Evolutionary conservation across 2,888 invertebrate genomes (phyloP).

Genomic region (Andrena fulva): DNA sequence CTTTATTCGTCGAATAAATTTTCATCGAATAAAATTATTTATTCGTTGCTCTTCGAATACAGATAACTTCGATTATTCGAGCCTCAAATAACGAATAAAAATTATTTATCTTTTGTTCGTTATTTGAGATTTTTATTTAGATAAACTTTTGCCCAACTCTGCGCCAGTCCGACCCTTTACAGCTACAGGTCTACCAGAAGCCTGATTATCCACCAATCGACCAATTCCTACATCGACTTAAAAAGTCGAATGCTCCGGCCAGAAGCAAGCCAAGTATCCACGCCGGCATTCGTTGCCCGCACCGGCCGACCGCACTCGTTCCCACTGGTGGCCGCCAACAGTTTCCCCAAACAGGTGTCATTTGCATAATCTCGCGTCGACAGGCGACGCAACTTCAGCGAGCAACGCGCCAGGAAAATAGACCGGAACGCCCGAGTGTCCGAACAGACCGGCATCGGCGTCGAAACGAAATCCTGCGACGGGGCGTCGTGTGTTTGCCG

Average conservation of each 20-base stretch:
- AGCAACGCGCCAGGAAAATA: background rate
- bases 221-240: background rate
- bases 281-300: background rate
- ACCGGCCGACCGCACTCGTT: background rate
- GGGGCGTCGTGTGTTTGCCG: background rate
- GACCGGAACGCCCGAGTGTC: conserved; percentile 7
- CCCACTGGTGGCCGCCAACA: background rate
- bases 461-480: conserved; percentile 10
- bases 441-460: background rate
- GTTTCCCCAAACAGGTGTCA: background rate
- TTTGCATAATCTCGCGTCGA: conserved; percentile 10
- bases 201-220: background rate
- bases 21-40: too few relatives aligned
- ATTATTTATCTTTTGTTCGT: too few relatives aligned
- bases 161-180: too few relatives aligned
- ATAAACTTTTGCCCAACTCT: too few relatives aligned
- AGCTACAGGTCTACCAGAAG: too few relatives aligned
- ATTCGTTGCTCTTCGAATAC: too few relatives aligned
- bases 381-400: background rate
- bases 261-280: background rate
- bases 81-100: too few relatives aligned
- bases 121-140: too few relatives aligned
- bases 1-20: too few relatives aligned
- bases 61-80: too few relatives aligned
- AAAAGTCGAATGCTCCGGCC: background rate